Evolutionary conservation across 2,888 invertebrate species (phyloP), one percentile per base, ranked within the genome.

Genomic region (Orchesellides sinensis): DNA sequence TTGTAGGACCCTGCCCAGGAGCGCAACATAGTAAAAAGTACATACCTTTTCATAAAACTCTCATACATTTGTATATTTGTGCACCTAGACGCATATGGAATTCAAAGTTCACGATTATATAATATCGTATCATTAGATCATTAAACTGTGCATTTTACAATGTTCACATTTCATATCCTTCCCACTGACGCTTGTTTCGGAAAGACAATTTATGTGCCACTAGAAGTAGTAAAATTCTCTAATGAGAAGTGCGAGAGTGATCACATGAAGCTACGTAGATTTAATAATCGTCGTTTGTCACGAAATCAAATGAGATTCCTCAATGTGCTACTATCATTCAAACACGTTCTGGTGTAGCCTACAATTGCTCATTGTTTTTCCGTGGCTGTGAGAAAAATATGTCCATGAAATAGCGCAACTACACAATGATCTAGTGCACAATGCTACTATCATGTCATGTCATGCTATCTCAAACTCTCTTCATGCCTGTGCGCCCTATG

Each of bases 221-320:
- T 73, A 54, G 54, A 74, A 73, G 59, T 45, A 35, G 59, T 72
- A 74, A 81, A 74, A 74, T 69, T 68, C 52, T 49, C 66, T 81
- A 81, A 81, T 81, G 81, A 81, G 69, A 81, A 81, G 73, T 81
- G 73, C 59, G 68, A 74, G 79, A 81, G 81, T 68, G 68, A 81
- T 81, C 74, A 81, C 59, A 81, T 59, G 74, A 81, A 61, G 74
- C 81, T 74, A 81, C 73, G 56, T 69, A 74, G 68, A 73, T 74
- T 74, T 81, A 74, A 74, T 81, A 81, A 81, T 81, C 68, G 81
- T 59, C 73, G 35, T 81, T 74, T 74, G 81, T 81, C 81, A 81
- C 81, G 81, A 74, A 73, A 81, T 81, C 81, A 73, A 68, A 61
- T 74, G 74, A 59, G 73, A 73, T 74, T 81, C 73, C 56, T 47